Percentiles rank a stretch among this genome's conserved stretches.
Evolutionary conservation across 2,797 vertebrate genomes (phyloP).

Genomic region (Taeniopygia guttata): DNA sequence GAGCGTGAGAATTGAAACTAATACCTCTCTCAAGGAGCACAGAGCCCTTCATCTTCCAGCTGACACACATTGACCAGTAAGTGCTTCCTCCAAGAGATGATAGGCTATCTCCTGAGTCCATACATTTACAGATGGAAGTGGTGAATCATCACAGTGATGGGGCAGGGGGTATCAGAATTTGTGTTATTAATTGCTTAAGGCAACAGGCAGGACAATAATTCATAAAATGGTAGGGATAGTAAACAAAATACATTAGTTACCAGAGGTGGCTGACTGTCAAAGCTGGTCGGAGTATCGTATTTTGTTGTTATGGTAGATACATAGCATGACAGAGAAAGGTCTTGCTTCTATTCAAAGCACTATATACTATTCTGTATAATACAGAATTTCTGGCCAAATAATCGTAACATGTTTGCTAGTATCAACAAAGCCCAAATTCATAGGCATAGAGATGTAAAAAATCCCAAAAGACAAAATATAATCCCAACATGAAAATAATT

Average conservation of each 20-base stretch:
- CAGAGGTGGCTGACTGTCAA: not conserved
- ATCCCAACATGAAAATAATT: not conserved
- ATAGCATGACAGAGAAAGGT: not conserved
- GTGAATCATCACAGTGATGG: not conserved
- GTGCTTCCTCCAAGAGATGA: not conserved
- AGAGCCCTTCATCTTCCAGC: constrained; percentile 18
- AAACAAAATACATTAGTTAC: constrained; percentile 9
- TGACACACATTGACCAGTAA: not conserved
- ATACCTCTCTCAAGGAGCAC: not conserved
- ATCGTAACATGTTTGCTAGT: not conserved
- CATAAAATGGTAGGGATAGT: not conserved
- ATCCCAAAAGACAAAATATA: not conserved
- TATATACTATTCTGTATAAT: not conserved
- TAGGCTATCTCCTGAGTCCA: not conserved
- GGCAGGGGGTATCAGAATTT: not conserved
- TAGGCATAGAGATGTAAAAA: not conserved
- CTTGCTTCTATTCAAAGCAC: not conserved
- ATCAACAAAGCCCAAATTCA: not conserved
- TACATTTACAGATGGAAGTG: not conserved
- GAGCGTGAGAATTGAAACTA: not conserved
- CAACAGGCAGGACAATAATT: constrained; percentile 19
- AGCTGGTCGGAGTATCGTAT: not conserved
- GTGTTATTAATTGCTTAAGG: constrained; percentile 27
- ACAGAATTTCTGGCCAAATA: not conserved
- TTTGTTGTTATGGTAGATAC: not conserved